These are phyloP conservation scores for Choloepus didactylus DNA, from an alignment of 2,797 vertebrate species.

Conservation along the genomic window DNA sequence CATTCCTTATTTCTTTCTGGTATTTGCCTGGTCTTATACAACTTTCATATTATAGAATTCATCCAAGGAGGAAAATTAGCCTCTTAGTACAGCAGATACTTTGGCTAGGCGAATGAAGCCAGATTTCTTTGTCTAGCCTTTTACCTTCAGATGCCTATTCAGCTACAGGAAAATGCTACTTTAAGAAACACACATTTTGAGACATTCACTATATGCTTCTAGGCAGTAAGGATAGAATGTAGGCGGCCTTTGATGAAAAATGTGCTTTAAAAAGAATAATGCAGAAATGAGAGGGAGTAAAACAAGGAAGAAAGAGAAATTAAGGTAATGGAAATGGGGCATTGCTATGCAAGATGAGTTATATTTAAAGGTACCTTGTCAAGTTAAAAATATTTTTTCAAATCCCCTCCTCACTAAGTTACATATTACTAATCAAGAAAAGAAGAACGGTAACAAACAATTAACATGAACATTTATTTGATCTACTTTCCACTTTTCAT, in stretches of 20 bases:
- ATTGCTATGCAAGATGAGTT: constrained; percentile 45
- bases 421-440: constrained; percentile 43
- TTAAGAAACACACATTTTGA: constrained; percentile 65
- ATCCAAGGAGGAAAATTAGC: neutral
- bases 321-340: constrained; percentile 66
- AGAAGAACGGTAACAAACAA: neutral
- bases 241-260: constrained; percentile 29
- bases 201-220: constrained; percentile 30
- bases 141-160: neutral
- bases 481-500: constrained; percentile 36
- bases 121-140: neutral
- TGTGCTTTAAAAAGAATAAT: constrained; percentile 42
- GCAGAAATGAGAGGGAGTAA: neutral
- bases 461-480: neutral
- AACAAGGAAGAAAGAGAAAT: constrained; percentile 66
- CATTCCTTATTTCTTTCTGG: neutral
- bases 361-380: constrained; percentile 68
- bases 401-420: constrained; percentile 25
- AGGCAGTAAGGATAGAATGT: constrained; percentile 4
- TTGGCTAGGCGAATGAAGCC: neutral
- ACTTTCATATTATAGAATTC: neutral
- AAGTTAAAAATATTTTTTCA: constrained; percentile 64
- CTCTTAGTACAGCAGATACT: neutral
- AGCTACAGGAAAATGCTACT: constrained; percentile 8
- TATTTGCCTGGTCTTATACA: neutral